Base-by-base conservation (phyloP, 2,888 invertebrate species). In the Andrena camellia region DNA sequence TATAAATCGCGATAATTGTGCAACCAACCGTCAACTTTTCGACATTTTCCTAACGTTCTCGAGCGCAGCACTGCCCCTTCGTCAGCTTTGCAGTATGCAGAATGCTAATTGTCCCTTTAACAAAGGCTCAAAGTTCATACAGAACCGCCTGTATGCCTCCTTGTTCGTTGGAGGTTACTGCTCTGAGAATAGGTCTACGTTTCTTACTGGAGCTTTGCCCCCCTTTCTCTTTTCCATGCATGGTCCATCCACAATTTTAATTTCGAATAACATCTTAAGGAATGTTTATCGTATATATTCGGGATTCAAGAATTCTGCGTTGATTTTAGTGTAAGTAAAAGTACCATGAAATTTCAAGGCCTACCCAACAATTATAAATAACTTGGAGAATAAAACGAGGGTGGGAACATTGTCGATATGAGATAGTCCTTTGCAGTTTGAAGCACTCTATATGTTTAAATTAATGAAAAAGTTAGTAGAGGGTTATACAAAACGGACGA, bases 41-140 rank as follows among this genome's bases (percentile, higher is more conserved):
- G 81, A 69, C 71, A 75, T 86, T 84, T 79, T 81, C 80, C 85
- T 84, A 88, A 86, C 84, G 85, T 84, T 78, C 73, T 64, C 29
- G 59, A 71, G 57, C 59, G 50, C 33, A 33, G 26, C 48, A 20
- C 63, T 60, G 70, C 54, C 33, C 66, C 69, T 67, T 42, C 76
- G 23, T 31, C 71, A 29, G 68, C 77, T 78, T 71, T 59, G 17
- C 52, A 81, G 81, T 83, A 88, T 85, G 83, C 87, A 85, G 88
- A 90, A 90, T 90, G 88, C 88, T 88, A 90, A 91, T 90, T 91
- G 89, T 90, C 86, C 81, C 83, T 87, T 86, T 81, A 87, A 90
- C 85, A 89, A 89, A 88, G 86, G 84, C 78, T 54, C 81, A 33
- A 79, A 70, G 66, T 69, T 68, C 48, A 60, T 52, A 60, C 66